Evolutionary conservation across 2,888 invertebrate genomes (phyloP), one percentile per base, ranked within the genome.

Genomic region (Rhabditoides inermis): DNA sequence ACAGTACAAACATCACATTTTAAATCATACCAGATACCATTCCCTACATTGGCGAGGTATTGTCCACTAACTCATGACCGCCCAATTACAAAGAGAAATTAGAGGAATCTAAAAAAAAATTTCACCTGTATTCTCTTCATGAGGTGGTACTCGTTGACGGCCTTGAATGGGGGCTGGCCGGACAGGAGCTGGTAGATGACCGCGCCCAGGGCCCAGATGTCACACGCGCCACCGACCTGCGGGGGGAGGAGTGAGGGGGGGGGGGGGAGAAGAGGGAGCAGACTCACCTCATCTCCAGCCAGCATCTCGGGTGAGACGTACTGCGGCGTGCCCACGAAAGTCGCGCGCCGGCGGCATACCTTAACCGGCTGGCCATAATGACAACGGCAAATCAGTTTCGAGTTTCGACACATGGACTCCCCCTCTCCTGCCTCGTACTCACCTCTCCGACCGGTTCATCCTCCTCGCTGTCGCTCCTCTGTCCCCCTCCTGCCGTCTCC

Each of bases 281-380:
- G n/a, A n/a, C n/a, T n/a, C n/a, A 71, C 65, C 15, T 60, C 51
- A 25, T 62, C 59, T 39, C 78, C 78, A 22, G 75, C 86, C 47
- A 98, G 81, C 58, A 95, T 84, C 81, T 99, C 98, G 2, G 98
- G 98, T 52, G 92, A 92, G 0, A 99, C 92, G 79, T 95, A 98
- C 77, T 95, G 94, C 2, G 98, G 94, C 12, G 95, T 98, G 46
- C 98, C 98, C 15, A 95, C 95, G 79, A 98, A 95, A 10, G 82
- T 82, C 1, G 69, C 63, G 1, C 72, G 53, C 4, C 64, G 25
- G 15, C 45, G 36, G 7, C 10, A 49, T 27, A 39, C 49, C 26
- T 39, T 1, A 1, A n/a, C 35, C 12, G 53, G 56, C 20, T 54
- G 46, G 39, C 47, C 47, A 18, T 56, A 46, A 7, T 52, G 46